Conservation (phyloP, 2,797 vertebrate species). For the Peromyscus eremicus region DNA sequence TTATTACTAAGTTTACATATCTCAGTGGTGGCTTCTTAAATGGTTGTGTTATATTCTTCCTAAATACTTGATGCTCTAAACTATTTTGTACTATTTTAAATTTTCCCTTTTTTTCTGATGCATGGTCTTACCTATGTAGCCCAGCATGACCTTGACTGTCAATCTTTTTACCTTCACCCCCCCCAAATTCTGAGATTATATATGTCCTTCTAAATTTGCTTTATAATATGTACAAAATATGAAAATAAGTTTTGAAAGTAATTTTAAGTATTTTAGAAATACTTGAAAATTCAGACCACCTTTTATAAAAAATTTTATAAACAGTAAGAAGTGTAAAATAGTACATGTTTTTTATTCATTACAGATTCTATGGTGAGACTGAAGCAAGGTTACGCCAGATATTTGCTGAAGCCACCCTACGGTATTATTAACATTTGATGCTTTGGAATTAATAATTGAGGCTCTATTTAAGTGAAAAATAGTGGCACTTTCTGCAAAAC, state of each 20-base stretch:
- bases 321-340: not conserved
- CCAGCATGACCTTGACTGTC: not conserved
- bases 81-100: constrained; percentile 37
- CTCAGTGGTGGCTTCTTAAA: constrained; percentile 4
- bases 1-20: constrained; percentile 30
- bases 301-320: constrained; percentile 45
- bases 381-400: constrained; percentile 95
- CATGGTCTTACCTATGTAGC: not conserved
- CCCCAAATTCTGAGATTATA: not conserved
- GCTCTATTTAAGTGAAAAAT: constrained; percentile 15
- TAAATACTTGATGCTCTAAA: not conserved
- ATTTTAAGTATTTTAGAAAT: constrained; percentile 59
- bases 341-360: constrained; percentile 70
- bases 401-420: constrained; percentile 94
- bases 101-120: not conserved
- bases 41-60: not conserved
- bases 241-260: constrained; percentile 51
- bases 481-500: not conserved
- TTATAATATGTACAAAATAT: constrained; percentile 6
- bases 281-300: constrained; percentile 16
- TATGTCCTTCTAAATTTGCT: not conserved
- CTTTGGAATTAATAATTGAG: constrained; percentile 43
- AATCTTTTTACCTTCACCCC: not conserved
- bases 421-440: constrained; percentile 87
- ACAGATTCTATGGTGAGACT: constrained; percentile 97